Conservation (phyloP, 2,113 vertebrate species). For the Sapajus apella region DNA sequence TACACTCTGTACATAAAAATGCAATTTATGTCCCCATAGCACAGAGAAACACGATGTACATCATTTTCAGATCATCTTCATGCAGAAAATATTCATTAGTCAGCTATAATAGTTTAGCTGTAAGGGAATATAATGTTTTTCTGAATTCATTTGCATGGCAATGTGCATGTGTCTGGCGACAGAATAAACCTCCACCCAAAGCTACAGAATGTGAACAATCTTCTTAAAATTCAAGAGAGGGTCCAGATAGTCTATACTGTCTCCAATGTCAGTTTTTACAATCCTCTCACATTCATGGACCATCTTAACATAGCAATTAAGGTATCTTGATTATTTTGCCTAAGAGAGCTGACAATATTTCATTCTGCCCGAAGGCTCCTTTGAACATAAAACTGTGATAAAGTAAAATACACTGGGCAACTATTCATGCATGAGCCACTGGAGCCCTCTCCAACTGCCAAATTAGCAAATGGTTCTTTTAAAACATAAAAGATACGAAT, state of each 20-base stretch:
- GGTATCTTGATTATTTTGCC: conserved; percentile 63
- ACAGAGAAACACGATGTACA: conserved; percentile 60
- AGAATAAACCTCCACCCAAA: conserved; percentile 57
- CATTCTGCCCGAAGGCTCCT: conserved; percentile 39
- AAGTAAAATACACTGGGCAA: conserved; percentile 42
- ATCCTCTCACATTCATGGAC: conserved; percentile 8
- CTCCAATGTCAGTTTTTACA: conserved; percentile 54
- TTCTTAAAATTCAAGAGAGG: conserved; percentile 52
- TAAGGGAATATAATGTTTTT: conserved; percentile 68
- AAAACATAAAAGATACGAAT: conserved; percentile 57
- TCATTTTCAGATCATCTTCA: conserved; percentile 67
- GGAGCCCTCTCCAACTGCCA: conserved; percentile 52
- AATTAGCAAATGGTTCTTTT: conserved; percentile 55
- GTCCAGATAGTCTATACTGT: conserved; percentile 32
- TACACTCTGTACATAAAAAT: conserved; percentile 56
- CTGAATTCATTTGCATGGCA: conserved; percentile 73
- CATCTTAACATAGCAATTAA: conserved; percentile 61
- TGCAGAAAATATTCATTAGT: conserved; percentile 74
- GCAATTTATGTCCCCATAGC: conserved; percentile 63
- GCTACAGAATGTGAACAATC: conserved; percentile 46
- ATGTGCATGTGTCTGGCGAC: conserved; percentile 55
- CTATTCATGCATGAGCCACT: conserved; percentile 43
- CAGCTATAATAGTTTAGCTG: conserved; percentile 70
- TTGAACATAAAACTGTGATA: conserved; percentile 56
- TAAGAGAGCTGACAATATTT: conserved; percentile 66